Percentiles rank a stretch among this genome's conserved stretches.
These are phyloP conservation scores for Gallinago jamesoni DNA, from an alignment of 2,113 vertebrate species.

Conservation along the genomic window DNA sequence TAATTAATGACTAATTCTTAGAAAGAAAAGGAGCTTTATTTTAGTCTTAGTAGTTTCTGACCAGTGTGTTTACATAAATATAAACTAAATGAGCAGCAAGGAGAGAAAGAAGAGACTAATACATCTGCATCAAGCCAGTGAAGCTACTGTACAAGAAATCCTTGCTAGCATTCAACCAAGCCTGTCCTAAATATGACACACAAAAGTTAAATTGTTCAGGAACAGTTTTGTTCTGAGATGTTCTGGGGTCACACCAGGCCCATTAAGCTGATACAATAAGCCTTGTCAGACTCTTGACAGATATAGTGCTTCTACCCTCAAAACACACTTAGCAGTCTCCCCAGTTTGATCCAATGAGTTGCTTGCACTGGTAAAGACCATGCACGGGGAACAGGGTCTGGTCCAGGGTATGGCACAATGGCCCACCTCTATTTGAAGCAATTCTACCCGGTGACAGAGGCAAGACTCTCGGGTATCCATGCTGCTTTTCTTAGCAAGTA, in stretches of 20 bases:
- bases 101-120: background rate
- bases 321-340: background rate
- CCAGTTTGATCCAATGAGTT: rapidly evolving
- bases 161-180: background rate
- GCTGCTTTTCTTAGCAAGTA: background rate
- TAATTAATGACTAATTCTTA: background rate
- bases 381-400: background rate
- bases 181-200: background rate
- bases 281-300: background rate
- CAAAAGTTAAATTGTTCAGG: background rate
- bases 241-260: background rate
- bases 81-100: background rate
- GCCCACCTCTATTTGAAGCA: background rate
- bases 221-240: background rate
- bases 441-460: background rate
- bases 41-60: background rate
- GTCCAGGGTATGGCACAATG: background rate
- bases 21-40: background rate
- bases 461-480: background rate
- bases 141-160: background rate
- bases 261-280: background rate
- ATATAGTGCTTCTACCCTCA: background rate
- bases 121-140: background rate
- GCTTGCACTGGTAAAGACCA: background rate
- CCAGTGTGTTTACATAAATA: background rate